These are phyloP conservation scores for Antechinus flavipes DNA, from an alignment of 2,113 vertebrate genomes.

Conservation along the genomic window DNA sequence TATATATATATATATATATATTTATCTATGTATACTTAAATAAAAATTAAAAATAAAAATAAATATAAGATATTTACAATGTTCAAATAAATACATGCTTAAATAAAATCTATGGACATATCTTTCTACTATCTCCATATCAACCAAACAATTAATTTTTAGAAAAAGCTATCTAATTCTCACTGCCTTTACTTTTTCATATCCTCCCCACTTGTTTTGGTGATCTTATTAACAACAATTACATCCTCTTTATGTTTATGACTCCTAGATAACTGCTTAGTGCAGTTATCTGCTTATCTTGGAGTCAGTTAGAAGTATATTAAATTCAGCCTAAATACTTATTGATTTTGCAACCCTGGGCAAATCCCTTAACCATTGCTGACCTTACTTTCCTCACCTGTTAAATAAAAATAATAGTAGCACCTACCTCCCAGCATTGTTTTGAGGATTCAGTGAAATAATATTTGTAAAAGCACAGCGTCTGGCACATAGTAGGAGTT, in stretches of 20 bases:
- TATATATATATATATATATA: not conserved
- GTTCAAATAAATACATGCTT: not conserved
- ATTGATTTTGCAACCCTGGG: not conserved
- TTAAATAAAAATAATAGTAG: not conserved
- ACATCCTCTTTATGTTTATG: not conserved
- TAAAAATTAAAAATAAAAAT: not conserved
- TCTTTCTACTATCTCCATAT: not conserved
- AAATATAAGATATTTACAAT: not conserved
- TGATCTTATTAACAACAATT: not conserved
- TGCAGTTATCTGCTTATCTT: too few relatives aligned
- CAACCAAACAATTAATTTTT: not conserved
- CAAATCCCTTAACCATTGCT: not conserved
- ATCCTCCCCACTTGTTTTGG: not conserved
- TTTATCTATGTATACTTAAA: not conserved
- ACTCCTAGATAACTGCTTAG: not conserved
- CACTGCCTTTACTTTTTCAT: not conserved
- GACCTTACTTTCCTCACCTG: not conserved
- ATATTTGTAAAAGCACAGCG: not conserved
- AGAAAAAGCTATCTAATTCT: not conserved
- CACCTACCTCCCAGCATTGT: not conserved
- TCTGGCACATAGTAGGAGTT: not conserved
- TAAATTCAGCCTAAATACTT: not conserved
- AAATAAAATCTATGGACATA: not conserved
- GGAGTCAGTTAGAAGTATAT: not conserved
- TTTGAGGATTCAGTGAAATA: not conserved